Base-by-base conservation (phyloP, 2,797 vertebrate genomes). In the Sternotherus odoratus region DNA sequence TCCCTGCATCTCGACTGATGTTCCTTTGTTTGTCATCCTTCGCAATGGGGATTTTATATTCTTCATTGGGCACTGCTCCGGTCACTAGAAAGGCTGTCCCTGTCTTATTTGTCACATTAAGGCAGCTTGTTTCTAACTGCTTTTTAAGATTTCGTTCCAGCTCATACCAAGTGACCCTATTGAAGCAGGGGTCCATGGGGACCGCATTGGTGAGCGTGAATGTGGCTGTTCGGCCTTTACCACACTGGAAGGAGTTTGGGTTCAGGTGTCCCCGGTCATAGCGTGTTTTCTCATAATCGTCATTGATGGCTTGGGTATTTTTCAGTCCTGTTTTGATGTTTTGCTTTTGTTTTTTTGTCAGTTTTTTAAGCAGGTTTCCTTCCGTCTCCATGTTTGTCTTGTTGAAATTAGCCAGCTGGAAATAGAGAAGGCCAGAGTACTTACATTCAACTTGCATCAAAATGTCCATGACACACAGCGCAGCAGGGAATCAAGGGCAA, bases 251-350 rank as follows among this genome's bases (percentile, higher is more conserved):
- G 46, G 23, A 30, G 48, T 72, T 83, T 63, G 92, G 79, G 88
- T 90, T 87, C 17, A 93, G 74, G 75, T 93, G 92, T n/a, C 88
- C 88, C 21, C 80, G 63, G 53, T 93, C 92, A 26, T 74, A 93
- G 54, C 39, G 79, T 13, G 88, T 87, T 16, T 54, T 24, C 4
- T 48, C 43, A 72, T 93, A 93, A n/a, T 93, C 85, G 3, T 26
- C 49, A 53, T 75, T 57, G n/a, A 93, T 21, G 12, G 88, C 92
- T 50, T 93, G 88, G 12, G 2, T 74, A 26, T 24, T 1, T 12
- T 46, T 74, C 24, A 43, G 39, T 3, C 13, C 4, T 24, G 3
- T 5, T 43, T 12, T 69, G 13, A 28, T 28, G 2, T 1, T 5
- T 8, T 60, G 30, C 2, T 63, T 63, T 33, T 3, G 30, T n/a